These are phyloP conservation scores for Lagopus leucura DNA, from an alignment of 2,113 vertebrate species.

Conservation along the genomic window DNA sequence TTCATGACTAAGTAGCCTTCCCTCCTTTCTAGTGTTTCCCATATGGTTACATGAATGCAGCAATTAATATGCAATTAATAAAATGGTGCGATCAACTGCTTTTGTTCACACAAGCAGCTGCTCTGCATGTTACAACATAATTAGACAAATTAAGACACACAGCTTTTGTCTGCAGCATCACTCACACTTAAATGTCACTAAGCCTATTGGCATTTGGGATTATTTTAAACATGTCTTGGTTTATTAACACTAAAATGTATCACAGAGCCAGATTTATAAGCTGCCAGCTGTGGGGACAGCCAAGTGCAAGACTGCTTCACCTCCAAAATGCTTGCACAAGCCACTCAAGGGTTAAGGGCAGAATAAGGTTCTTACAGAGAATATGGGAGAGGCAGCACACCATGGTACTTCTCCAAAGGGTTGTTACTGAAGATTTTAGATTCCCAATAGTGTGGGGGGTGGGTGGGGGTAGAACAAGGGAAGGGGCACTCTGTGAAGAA, in stretches of 20 bases:
- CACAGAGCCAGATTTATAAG: neutral
- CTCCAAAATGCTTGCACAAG: neutral
- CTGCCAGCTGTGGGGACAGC: neutral
- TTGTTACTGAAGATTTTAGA: neutral
- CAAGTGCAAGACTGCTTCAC: neutral
- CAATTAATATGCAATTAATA: constrained; percentile 77
- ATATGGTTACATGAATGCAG: constrained; percentile 63
- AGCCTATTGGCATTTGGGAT: constrained; percentile 38
- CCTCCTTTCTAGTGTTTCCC: constrained; percentile 31
- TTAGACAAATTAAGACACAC: constrained; percentile 67
- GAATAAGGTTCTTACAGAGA: too few species aligned
- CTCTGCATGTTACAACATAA: constrained; percentile 55
- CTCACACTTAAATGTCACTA: constrained; percentile 49
- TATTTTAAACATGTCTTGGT: constrained; percentile 8
- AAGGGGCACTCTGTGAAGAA: neutral
- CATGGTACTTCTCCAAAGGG: neutral
- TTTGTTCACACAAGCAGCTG: constrained; percentile 75
- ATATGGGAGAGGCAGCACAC: neutral
- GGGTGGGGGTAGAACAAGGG: neutral
- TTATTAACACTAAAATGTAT: constrained; percentile 25
- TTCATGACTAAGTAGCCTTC: constrained; percentile 35
- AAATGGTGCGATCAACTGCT: constrained; percentile 64
- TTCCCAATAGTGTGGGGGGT: neutral
- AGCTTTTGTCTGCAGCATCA: constrained; percentile 34
- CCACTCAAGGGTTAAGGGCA: neutral